These are phyloP conservation scores for Callyntrura guangdongensis DNA, from an alignment of 2,888 invertebrate genomes.

Conservation along the genomic window DNA sequence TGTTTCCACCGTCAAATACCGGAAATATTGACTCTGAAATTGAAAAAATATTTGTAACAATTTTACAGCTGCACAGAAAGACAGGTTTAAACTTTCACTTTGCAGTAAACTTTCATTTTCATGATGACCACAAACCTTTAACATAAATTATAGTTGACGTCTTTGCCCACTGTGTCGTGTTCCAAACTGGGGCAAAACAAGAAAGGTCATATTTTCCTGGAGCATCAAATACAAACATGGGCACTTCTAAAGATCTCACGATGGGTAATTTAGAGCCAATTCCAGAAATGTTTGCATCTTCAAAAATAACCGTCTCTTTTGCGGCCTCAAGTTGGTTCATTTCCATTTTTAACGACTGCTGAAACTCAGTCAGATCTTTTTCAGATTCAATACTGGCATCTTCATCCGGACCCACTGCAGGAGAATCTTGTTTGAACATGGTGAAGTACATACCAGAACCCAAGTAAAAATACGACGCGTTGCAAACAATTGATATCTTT, in stretches of 20 bases:
- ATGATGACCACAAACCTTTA: constrained; percentile 44
- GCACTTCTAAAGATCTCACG: constrained; percentile 5
- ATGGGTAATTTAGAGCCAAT: constrained; percentile 57
- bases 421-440: constrained; percentile 46
- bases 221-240: constrained; percentile 24
- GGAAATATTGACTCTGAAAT: constrained; percentile 64
- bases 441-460: constrained; percentile 71
- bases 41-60: neutral
- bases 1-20: constrained; percentile 68
- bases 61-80: too few relatives aligned
- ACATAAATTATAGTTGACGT: constrained; percentile 58
- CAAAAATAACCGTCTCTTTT: constrained; percentile 49
- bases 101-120: too few relatives aligned
- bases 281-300: constrained; percentile 70
- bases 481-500: constrained; percentile 67
- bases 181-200: constrained; percentile 75
- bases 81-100: too few relatives aligned
- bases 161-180: constrained; percentile 69
- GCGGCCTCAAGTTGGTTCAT: constrained; percentile 50
- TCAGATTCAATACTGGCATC: constrained; percentile 6
- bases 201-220: constrained; percentile 68
- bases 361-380: neutral
- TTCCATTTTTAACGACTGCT: neutral
- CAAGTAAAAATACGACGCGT: constrained; percentile 72
- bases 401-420: neutral